These are phyloP conservation scores for Chaetoderma sp. DNA, from an alignment of 2,888 invertebrate species.

Conservation along the genomic window DNA sequence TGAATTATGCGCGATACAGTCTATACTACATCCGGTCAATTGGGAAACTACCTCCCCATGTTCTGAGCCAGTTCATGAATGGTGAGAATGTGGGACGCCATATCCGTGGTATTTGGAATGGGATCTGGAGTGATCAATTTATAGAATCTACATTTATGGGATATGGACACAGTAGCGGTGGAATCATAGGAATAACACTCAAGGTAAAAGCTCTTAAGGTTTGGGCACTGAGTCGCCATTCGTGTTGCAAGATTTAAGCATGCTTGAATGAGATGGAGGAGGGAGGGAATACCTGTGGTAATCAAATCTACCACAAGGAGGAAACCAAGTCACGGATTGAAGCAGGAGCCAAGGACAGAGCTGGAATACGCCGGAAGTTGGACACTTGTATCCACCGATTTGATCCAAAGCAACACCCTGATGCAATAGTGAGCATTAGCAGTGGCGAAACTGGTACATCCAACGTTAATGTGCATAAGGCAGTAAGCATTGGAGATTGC, in stretches of 20 bases:
- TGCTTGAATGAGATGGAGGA: too few relatives aligned
- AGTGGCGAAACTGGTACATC: background rate
- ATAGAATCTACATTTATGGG: background rate
- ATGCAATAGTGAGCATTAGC: background rate
- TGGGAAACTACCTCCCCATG: too few relatives aligned
- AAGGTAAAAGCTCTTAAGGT: too few relatives aligned
- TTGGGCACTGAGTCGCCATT: too few relatives aligned
- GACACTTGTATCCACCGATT: slow-evolving; percentile 5
- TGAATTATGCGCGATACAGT: too few relatives aligned
- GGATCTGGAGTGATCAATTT: background rate
- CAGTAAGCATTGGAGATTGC: too few relatives aligned
- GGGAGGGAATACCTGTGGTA: too few relatives aligned
- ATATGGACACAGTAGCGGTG: background rate
- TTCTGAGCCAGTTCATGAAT: too few relatives aligned
- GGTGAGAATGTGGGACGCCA: too few relatives aligned
- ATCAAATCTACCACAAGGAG: background rate
- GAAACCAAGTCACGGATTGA: background rate
- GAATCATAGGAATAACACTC: background rate
- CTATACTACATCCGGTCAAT: too few relatives aligned
- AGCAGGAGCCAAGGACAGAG: background rate
- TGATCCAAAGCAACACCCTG: background rate
- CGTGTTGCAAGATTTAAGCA: too few relatives aligned
- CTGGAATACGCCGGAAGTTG: background rate
- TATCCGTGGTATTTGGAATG: background rate
- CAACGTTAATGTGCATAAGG: background rate